Conservation (phyloP, 2,888 invertebrate species). For the Tholera decimalis region DNA sequence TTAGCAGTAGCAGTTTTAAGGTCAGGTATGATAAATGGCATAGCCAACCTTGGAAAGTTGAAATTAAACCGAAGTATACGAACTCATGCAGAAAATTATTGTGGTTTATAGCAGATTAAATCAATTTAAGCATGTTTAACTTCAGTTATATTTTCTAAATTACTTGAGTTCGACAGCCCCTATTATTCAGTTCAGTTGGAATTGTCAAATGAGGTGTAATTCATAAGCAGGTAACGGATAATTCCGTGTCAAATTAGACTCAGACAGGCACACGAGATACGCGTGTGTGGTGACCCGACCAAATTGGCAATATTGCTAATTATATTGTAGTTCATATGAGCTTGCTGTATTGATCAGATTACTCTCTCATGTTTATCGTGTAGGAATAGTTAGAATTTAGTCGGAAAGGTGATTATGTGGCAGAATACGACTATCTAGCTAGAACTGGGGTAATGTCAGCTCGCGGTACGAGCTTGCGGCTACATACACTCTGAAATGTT, state of each 20-base stretch:
- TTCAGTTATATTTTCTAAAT: slow-evolving; percentile 3
- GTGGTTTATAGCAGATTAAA: slow-evolving; percentile 31
- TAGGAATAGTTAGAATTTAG: slow-evolving; percentile 18
- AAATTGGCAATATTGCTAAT: slow-evolving; percentile 69
- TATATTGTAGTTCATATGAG: slow-evolving; percentile 48
- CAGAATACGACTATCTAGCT: slow-evolving; percentile 15
- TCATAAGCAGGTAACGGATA: slow-evolving; percentile 52
- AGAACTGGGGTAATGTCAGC: slow-evolving; percentile 47
- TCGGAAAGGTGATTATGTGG: slow-evolving; percentile 9
- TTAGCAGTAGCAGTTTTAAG: slow-evolving; percentile 22
- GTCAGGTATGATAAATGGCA: slow-evolving; percentile 36
- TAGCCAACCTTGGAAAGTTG: slow-evolving; percentile 25
- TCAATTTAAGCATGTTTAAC: slow-evolving; percentile 29
- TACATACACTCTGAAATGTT: slow-evolving; percentile 29
- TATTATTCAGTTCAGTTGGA: slow-evolving; percentile 32
- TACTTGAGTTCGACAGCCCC: slow-evolving; percentile 41
- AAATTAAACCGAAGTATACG: slow-evolving; percentile 11
- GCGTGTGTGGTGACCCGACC: slow-evolving; percentile 70
- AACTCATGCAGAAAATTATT: slow-evolving; percentile 41
- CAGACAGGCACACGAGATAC: slow-evolving; percentile 69
- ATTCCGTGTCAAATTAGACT: slow-evolving; percentile 70
- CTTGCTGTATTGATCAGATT: slow-evolving; percentile 62
- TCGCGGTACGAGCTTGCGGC: slow-evolving; percentile 13
- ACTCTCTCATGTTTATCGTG: slow-evolving; percentile 41
- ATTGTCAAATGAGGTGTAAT: slow-evolving; percentile 54